These are phyloP conservation scores for Cantharis rustica DNA, from an alignment of 2,888 invertebrate genomes.

Conservation along the genomic window DNA sequence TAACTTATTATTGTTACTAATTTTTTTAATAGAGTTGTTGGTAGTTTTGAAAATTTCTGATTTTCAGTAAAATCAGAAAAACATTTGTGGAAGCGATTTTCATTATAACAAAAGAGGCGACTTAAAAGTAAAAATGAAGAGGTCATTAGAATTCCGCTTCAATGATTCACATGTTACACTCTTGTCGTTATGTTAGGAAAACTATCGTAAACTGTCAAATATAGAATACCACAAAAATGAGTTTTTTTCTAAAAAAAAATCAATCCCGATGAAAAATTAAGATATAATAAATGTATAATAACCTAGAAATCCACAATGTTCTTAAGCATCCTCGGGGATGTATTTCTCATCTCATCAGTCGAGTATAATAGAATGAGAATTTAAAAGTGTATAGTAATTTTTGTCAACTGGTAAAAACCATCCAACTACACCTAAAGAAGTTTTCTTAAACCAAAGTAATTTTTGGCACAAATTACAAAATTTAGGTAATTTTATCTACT, in stretches of 20 bases:
- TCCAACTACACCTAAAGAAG: neutral
- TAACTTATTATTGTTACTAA: no score
- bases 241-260: neutral
- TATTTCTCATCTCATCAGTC: no score
- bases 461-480: neutral
- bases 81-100: neutral
- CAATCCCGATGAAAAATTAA: no score
- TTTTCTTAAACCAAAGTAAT: neutral
- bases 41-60: no score
- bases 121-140: neutral
- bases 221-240: neutral
- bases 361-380: no score
- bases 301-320: no score
- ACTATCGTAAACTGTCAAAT: neutral
- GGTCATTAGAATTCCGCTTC: neutral
- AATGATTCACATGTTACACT: neutral
- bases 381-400: no score
- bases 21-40: no score
- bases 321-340: no score
- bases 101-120: neutral
- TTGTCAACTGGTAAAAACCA: neutral
- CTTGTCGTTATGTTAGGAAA: neutral
- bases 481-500: neutral
- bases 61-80: neutral
- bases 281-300: no score